Percentiles rank a stretch among this genome's conserved stretches.
Conservation (phyloP, 2,113 vertebrate species). For the Tyrannus savana region DNA sequence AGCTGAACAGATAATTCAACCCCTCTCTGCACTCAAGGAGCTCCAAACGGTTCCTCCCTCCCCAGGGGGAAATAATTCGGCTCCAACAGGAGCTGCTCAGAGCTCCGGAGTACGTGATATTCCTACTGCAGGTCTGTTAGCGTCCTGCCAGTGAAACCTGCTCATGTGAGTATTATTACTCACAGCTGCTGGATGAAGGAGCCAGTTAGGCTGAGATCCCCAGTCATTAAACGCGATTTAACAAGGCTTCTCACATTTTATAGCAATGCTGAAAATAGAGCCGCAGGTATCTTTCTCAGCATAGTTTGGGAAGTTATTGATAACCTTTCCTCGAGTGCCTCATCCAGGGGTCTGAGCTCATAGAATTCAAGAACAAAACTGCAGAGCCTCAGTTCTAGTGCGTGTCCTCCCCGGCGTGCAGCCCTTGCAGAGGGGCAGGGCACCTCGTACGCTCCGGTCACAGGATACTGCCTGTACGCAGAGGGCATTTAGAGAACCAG, state of each 20-base stretch:
- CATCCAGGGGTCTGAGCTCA: background rate
- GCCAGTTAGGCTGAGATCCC: background rate
- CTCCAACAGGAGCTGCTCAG: background rate
- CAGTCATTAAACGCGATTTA: background rate
- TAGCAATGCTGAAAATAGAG: background rate
- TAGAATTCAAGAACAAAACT: background rate
- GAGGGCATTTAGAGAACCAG: background rate
- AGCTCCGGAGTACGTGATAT: background rate
- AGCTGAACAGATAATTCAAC: background rate
- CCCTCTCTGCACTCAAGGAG: fast-evolving
- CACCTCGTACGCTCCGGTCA: fast-evolving
- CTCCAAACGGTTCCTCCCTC: background rate
- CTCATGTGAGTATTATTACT: background rate
- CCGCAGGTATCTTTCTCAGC: background rate
- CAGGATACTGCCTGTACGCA: fast-evolving
- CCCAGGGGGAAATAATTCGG: background rate
- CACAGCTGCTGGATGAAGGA: background rate
- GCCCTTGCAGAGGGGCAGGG: fast-evolving
- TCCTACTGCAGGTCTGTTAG: background rate
- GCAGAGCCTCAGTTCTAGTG: background rate
- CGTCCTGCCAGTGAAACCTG: background rate
- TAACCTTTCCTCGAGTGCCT: background rate
- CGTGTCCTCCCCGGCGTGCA: fast-evolving
- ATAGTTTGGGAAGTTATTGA: background rate
- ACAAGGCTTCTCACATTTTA: slow-evolving; percentile 23